Base-by-base conservation (phyloP, 2,113 vertebrate genomes). In the Marmota monax region DNA sequence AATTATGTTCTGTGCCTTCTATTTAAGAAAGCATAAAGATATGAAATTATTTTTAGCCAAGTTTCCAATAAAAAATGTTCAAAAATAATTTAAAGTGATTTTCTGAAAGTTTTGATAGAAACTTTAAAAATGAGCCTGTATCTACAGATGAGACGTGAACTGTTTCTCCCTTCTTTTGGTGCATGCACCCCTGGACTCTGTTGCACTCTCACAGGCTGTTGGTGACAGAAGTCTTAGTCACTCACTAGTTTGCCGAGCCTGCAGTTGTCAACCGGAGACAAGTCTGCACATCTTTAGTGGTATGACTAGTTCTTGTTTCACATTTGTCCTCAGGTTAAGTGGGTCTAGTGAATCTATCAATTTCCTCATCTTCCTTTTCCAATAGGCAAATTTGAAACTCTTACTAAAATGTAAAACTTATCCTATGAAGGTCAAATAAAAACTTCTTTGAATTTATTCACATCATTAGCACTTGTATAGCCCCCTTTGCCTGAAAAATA, bases 21-120 rank as follows among this genome's bases (percentile, higher is more conserved):
- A 61, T 82, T 97, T 93, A 93, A 70, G 69, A 93, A 89, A 67
- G n/a, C 32, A 58, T n/a, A 61, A 63, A 87, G 74, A 61, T 65
- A 45, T 72, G 3, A 42, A 67, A 73, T 73, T 61, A 84, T 84
- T 92, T 97, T 93, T 78, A 94, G 83, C 67, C 93, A 80, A 16
- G 32, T 73, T 76, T 69, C 51, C 67, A 95, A 79, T 23, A 73
- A 63, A 63, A 85, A 56, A 58, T 72, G 29, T 88, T 92, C 13
- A 61, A 85, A 93, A 78, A 17, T 48, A 78, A 93, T 48, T 88
- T 17, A 53, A 89, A 90, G 22, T 37, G 14, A 82, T 85, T 88
- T 95, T 82, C 58, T 72, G 65, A 94, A 92, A 84, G 25, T n/a
- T 34, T 73, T 84, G 16, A 45, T 82, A 56, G 45, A 65, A 74